Percentiles rank a stretch among this genome's conserved stretches.
Evolutionary conservation across 2,797 vertebrate genomes (phyloP).

Genomic region (Lagodon rhomboides): DNA sequence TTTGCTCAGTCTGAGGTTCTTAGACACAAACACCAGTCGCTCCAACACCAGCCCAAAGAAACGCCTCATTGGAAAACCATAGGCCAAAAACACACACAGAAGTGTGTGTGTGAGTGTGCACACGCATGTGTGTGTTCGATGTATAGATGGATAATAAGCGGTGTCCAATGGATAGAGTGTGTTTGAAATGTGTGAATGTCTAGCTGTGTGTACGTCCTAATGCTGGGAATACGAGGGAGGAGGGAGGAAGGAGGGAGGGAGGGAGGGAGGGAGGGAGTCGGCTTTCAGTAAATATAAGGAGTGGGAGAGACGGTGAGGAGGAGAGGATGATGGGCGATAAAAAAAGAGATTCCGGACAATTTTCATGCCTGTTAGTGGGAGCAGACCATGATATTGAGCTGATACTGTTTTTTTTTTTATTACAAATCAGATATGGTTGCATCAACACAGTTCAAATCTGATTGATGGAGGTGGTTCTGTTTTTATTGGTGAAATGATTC

Average conservation of each 20-base stretch:
- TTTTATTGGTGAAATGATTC: constrained; percentile 7
- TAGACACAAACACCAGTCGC: constrained; percentile 55
- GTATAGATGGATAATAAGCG: constrained; percentile 2
- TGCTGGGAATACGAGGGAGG: constrained; percentile 50
- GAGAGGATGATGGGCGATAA: constrained; percentile 48
- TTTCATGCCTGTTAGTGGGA: constrained; percentile 17
- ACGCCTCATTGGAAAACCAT: constrained; percentile 61
- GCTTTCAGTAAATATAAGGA: constrained; percentile 58
- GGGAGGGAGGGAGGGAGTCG: constrained; percentile 52
- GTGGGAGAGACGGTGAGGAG: constrained; percentile 46
- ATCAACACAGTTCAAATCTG: background rate
- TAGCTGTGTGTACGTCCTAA: constrained; percentile 11
- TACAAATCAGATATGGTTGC: constrained; percentile 14
- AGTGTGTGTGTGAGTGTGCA: background rate
- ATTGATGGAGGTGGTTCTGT: constrained; percentile 1
- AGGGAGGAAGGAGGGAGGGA: constrained; percentile 10
- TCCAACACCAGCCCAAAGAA: constrained; percentile 60
- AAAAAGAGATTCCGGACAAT: constrained; percentile 65
- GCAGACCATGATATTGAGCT: constrained; percentile 11
- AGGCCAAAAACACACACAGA: constrained; percentile 10
- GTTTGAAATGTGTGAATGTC: constrained; percentile 49
- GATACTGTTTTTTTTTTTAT: constrained; percentile 32
- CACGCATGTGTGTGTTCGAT: background rate
- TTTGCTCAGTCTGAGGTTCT: constrained; percentile 52
- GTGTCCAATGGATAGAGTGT: constrained; percentile 30